Base-by-base conservation (phyloP, 1,140 invertebrate genomes). In the Cyphomyrmex costatus region DNA sequence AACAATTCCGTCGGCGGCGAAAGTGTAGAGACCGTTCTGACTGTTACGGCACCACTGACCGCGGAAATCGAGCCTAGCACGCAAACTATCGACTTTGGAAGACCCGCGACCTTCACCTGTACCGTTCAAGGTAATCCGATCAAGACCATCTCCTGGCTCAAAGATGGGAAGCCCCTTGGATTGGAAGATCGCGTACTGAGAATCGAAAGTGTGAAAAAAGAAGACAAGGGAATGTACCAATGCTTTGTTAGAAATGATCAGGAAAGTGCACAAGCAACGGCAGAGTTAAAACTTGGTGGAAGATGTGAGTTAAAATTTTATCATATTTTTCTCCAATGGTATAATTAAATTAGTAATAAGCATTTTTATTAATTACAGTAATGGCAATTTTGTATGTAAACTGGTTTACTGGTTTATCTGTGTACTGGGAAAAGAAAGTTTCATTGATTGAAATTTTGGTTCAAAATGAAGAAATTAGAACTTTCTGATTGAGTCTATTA, bases 151-250 rank as follows among this genome's bases (percentile, higher is more conserved):
- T 97, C 96, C 33, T 99, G 99, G 99, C 95, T 98, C 70, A 99
- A 99, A 95, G 98, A 99, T 94, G 98, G 98, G 86, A 97, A 98
- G 94, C 96, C 96, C 49, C 96, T 98, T 86, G 97, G 97, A 71
- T 97, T 97, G 91, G 97, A 97, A 86, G 98, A 98, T 86, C 96
- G 97, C 0, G 96, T 97, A 61, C 94, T 99, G 21, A 96, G 97
- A 74, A 98, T 99, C 91, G 97, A 98, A 88, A 97, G 97, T 5
- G 98, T 99, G 0, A 97, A 98, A 94, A 98, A 99, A 92, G 98
- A 99, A 95, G 98, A 99, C 93, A 98, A 98, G 93, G 99, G 98
- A 93, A 99, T 99, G 98, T 99, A 99, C 93, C 98, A 99, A 92
- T 99, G 99, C 93, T 98, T 99, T 93, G 98, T 99, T 49, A 96